Evolutionary conservation across 2,888 invertebrate species (phyloP), one percentile per base, ranked within the genome.

Genomic region (Chorisops tibialis): DNA sequence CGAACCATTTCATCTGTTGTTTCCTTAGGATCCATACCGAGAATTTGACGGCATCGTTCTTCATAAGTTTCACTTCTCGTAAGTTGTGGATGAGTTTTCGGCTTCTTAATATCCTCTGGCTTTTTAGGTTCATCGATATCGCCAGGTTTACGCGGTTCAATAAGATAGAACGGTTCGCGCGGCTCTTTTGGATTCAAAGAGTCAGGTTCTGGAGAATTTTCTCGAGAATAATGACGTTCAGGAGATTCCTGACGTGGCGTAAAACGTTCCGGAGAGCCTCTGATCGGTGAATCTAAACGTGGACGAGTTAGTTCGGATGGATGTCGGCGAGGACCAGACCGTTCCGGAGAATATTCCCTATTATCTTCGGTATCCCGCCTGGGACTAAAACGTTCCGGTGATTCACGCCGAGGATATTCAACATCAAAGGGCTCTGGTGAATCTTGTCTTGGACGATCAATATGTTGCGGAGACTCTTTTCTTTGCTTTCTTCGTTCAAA

Each of bases 1-100:
- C n/a, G 7, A 7, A 21, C 30, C 7, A 19, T 51, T 51, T 54
- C 52, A 0, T 3, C 24, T 18, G 38, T 24, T 19, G 16, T 37
- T 12, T 45, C 19, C n/a, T 19, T 19, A 12, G 39, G 39, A 43
- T 76, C 73, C 79, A 88, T 85, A 3, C 88, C 88, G 39, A 88
- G 79, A 68, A 88, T 87, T 70, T 87, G 83, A 38, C 85, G 81
- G 67, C 88, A 88, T 35, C 87, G 80, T 73, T 88, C 87, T 73
- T 88, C 88, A 66, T 87, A 88, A 1, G 88, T 88, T 74, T 88
- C 87, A 38, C 86, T 83, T 68, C 87, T 80, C 66, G 82, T 83
- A 37, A 84, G 73, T 1, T 85, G 83, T 39, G 84, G 83, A 67
- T 82, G 84, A 21, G 78, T 71, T 67, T 82, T 83, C 0, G 79